Percentiles rank a stretch among this genome's conserved stretches.
These are phyloP conservation scores for Cydia strobilella DNA, from an alignment of 1,140 invertebrate species.

Conservation along the genomic window DNA sequence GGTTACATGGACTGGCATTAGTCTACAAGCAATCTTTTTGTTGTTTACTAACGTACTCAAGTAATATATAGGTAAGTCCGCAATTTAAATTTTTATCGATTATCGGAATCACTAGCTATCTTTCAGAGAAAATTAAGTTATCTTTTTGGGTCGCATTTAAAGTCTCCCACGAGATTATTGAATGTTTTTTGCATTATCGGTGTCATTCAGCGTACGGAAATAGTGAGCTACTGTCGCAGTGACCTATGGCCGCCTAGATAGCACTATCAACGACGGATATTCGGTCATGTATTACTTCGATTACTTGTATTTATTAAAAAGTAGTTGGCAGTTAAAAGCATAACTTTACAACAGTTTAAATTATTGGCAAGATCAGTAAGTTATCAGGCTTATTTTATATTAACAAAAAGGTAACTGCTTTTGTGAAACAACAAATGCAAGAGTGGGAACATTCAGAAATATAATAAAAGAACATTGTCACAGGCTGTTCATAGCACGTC, in stretches of 20 bases:
- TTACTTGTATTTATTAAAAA: neutral
- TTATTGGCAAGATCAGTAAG: constrained; percentile 36
- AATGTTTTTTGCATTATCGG: constrained; percentile 37
- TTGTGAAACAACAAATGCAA: neutral
- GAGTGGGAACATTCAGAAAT: constrained; percentile 36
- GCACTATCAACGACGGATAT: constrained; percentile 53
- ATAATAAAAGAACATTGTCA: constrained; percentile 16
- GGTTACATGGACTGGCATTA: neutral
- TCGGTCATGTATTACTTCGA: constrained; percentile 36
- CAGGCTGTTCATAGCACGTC: constrained; percentile 21
- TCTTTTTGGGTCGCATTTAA: constrained; percentile 12
- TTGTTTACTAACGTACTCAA: neutral
- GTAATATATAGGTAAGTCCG: neutral
- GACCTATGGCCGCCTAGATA: constrained; percentile 56
- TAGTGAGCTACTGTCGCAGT: constrained; percentile 41
- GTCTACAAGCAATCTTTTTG: neutral
- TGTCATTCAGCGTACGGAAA: constrained; percentile 37
- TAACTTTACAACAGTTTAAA: constrained; percentile 37
- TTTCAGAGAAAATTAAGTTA: neutral
- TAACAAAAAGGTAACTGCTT: neutral
- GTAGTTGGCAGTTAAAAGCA: neutral
- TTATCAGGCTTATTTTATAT: neutral
- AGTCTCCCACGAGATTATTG: neutral
- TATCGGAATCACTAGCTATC: neutral
- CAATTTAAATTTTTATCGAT: neutral